Conservation (phyloP, 2,888 invertebrate genomes). For the Tinea trinotella region DNA sequence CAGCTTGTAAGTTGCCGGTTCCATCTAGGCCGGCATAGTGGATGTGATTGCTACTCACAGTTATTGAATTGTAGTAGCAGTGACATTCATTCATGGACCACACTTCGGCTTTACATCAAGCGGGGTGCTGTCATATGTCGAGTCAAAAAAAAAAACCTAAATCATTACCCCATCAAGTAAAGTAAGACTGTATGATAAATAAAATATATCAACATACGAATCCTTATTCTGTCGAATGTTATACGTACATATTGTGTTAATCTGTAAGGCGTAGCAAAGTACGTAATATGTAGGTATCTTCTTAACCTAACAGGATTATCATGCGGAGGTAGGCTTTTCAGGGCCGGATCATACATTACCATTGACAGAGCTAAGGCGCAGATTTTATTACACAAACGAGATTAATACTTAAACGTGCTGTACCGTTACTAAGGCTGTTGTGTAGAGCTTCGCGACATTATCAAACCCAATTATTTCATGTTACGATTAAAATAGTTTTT, state of each 20-base stretch:
- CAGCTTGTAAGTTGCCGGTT: no score
- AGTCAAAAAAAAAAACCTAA: no score
- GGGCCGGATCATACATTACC: constrained; percentile 70
- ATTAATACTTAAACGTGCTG: constrained; percentile 56
- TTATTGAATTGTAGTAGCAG: no score
- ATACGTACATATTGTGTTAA: constrained; percentile 53
- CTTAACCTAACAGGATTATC: constrained; percentile 82
- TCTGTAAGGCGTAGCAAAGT: constrained; percentile 79
- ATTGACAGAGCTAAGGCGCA: constrained; percentile 60
- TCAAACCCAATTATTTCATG: constrained; percentile 24
- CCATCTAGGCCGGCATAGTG: no score
- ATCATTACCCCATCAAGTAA: background rate
- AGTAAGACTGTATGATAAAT: background rate
- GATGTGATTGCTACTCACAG: no score
- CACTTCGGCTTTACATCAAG: no score
- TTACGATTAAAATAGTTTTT: no score
- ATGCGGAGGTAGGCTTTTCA: constrained; percentile 74
- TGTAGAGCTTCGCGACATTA: constrained; percentile 28
- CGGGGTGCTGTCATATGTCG: no score
- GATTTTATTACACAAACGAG: constrained; percentile 72
- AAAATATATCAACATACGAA: background rate
- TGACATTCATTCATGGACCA: no score
- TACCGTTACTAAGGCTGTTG: constrained; percentile 27
- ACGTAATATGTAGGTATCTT: constrained; percentile 81
- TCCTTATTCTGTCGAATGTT: background rate